Conservation (phyloP, 1,140 invertebrate species). For the Plutomurus gul region DNA sequence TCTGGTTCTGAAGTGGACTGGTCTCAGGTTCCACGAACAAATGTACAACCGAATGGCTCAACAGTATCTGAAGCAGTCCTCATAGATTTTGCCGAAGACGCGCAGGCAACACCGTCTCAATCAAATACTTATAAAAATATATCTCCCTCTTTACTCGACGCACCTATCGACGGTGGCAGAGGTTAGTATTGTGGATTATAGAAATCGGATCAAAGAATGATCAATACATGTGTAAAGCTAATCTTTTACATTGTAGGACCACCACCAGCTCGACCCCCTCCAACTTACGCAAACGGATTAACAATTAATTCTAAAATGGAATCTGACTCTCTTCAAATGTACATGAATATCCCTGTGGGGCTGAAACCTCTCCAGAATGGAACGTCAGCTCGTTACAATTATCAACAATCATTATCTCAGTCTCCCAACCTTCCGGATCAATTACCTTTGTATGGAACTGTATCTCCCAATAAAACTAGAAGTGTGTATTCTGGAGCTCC, state of each 20-base stretch:
- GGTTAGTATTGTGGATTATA: too few relatives aligned
- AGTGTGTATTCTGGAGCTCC: conserved; percentile 23
- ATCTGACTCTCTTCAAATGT: background rate
- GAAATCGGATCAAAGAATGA: too few relatives aligned
- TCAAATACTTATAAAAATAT: conserved; percentile 11
- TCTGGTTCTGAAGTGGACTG: conserved; percentile 53
- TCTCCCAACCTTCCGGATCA: background rate
- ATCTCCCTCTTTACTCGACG: background rate
- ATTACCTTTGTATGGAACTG: background rate
- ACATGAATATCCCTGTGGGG: background rate
- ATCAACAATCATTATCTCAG: background rate
- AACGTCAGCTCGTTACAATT: background rate
- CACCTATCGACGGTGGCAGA: background rate
- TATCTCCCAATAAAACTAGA: background rate
- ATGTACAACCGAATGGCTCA: background rate
- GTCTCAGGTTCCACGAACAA: conserved; percentile 32
- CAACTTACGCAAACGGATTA: background rate
- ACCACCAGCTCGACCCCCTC: background rate
- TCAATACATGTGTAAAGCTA: too few relatives aligned
- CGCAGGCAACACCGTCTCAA: background rate
- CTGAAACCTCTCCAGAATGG: background rate
- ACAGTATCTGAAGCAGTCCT: conserved; percentile 40
- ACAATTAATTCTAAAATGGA: background rate
- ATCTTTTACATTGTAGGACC: background rate
- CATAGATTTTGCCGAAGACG: conserved; percentile 42